Percentiles rank a stretch among this genome's conserved stretches.
phyloP scores from a whole-genome alignment of 2,888 invertebrate species.

The Mycalesis mineus region DNA sequence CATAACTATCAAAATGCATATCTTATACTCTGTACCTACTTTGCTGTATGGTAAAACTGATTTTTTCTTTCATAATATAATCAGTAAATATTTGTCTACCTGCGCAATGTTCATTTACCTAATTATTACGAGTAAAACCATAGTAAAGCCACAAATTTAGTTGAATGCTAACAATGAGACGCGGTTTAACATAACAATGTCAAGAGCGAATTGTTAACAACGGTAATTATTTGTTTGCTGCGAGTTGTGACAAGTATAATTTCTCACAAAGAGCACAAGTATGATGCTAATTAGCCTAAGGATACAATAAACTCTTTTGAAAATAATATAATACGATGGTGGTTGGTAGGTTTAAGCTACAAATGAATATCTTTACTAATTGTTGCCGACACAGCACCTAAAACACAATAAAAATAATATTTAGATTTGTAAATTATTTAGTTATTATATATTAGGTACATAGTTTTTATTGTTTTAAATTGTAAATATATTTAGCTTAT shows the following conservation, averaged over 20 bases:
- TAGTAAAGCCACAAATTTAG: not conserved
- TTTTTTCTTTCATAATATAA: too few species aligned
- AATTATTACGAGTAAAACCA: slow-evolving; percentile 9
- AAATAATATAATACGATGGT: not conserved
- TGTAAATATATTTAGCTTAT: too few species aligned
- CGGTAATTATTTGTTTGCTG: slow-evolving; percentile 2
- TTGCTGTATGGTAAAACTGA: too few species aligned
- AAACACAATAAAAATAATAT: too few species aligned
- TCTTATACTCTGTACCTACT: too few species aligned
- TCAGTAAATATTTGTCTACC: slow-evolving; percentile 6
- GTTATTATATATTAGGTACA: too few species aligned
- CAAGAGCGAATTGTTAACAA: not conserved
- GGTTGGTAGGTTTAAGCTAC: not conserved
- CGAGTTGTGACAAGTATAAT: slow-evolving; percentile 19
- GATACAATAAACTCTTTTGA: not conserved
- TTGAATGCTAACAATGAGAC: slow-evolving; percentile 12
- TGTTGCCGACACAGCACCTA: too few species aligned
- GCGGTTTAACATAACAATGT: slow-evolving; percentile 23
- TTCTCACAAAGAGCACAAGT: slow-evolving; percentile 11
- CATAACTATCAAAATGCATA: too few species aligned
- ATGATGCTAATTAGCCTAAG: slow-evolving; percentile 8
- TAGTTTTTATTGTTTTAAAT: too few species aligned
- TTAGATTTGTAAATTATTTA: too few species aligned
- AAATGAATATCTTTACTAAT: too few species aligned
- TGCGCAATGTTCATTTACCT: slow-evolving; percentile 1